These are phyloP conservation scores for Gibbula magus DNA, from an alignment of 2,888 invertebrate genomes.

Conservation along the genomic window DNA sequence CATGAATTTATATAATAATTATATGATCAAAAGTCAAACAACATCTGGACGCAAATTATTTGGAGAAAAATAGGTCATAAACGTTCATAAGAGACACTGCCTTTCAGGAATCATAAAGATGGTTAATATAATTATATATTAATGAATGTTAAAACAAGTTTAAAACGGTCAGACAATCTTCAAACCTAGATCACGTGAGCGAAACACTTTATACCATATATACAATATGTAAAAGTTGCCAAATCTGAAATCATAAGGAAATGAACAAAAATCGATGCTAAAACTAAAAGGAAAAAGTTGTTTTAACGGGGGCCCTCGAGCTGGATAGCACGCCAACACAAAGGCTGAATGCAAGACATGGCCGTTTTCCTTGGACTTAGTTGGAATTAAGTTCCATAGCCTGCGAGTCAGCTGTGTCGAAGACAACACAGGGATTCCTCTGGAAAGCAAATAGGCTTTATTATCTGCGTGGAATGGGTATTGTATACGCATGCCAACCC, in stretches of 20 bases:
- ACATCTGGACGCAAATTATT: too few relatives aligned
- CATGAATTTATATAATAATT: too few relatives aligned
- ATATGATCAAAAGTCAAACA: too few relatives aligned
- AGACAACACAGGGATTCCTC: conserved; percentile 19
- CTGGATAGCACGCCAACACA: conserved; percentile 11
- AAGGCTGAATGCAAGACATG: background rate
- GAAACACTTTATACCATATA: background rate
- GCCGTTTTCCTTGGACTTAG: conserved; percentile 8
- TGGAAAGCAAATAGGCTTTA: conserved; percentile 24
- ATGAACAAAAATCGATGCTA: conserved; percentile 11
- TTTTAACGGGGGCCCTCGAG: conserved; percentile 1
- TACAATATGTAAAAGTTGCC: background rate
- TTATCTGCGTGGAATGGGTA: conserved; percentile 27
- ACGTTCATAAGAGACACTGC: too few relatives aligned
- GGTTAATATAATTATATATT: background rate
- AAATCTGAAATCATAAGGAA: background rate
- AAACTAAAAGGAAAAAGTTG: conserved; percentile 9
- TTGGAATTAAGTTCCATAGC: background rate
- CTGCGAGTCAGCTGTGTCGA: background rate
- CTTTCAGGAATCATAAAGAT: background rate
- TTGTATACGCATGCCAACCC: conserved; percentile 20
- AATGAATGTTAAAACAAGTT: too few relatives aligned
- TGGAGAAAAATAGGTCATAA: too few relatives aligned
- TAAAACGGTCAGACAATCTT: background rate
- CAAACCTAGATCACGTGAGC: background rate